These are phyloP conservation scores for Pediacus dermestoides DNA, from an alignment of 2,888 invertebrate species.

Conservation along the genomic window DNA sequence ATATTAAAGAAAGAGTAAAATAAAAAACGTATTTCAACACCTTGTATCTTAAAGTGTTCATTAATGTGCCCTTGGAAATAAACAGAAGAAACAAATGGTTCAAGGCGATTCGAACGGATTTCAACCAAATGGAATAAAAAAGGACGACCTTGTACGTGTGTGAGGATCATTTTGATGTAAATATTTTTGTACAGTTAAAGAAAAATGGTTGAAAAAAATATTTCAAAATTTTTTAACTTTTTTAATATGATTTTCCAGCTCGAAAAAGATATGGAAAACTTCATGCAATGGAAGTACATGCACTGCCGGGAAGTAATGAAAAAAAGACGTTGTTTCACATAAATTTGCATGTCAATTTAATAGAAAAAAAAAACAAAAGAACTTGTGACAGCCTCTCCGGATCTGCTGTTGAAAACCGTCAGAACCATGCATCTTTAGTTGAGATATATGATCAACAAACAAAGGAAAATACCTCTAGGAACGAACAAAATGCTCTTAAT, in stretches of 20 bases:
- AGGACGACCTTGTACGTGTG: not conserved
- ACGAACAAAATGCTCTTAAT: not conserved
- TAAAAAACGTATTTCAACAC: too few species aligned
- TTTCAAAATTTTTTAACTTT: not conserved
- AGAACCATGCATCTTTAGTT: not conserved
- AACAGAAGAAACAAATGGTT: conserved; percentile 1
- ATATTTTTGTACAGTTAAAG: not conserved
- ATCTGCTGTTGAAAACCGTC: conserved; percentile 1
- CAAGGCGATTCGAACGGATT: not conserved
- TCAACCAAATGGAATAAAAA: not conserved
- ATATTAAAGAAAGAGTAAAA: too few species aligned
- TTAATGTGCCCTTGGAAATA: not conserved
- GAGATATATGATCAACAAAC: not conserved
- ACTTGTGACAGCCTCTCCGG: not conserved
- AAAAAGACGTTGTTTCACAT: conserved; percentile 3
- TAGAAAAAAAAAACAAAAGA: conserved; percentile 1
- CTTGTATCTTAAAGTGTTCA: too few species aligned
- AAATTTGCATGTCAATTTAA: conserved; percentile 5
- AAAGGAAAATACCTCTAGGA: not conserved
- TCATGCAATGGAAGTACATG: conserved; percentile 5
- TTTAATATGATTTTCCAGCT: conserved; percentile 1
- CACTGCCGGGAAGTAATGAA: conserved; percentile 2
- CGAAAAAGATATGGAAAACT: conserved; percentile 3
- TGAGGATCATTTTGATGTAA: conserved; percentile 2
- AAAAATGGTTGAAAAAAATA: not conserved